Evolutionary conservation across 2,113 vertebrate species (phyloP), one percentile per base, ranked within the genome.

Genomic region (Aphyosemion australe): DNA sequence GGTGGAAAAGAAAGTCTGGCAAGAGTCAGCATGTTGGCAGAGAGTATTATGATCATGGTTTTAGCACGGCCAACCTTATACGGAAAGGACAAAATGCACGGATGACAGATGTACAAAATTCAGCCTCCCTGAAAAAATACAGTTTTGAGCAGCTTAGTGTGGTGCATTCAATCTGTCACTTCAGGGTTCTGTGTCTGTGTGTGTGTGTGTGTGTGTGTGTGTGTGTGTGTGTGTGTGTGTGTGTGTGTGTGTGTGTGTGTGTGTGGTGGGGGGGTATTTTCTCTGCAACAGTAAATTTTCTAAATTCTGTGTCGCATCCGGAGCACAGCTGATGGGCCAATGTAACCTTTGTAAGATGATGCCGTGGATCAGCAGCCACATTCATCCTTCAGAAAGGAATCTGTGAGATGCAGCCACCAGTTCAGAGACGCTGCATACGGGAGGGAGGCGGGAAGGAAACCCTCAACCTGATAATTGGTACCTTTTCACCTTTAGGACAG

Each of bases 141-240:
- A 87, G 84, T 84, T 79, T 81, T 81, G 83, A 82, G 78, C 79
- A 88, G 88, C 87, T 86, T 86, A 90, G 64, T 62, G 74, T 72
- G 50, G 74, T 65, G 68, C 59, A 47, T 48, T 61, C 67, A 8
- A 37, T 37, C 34, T 37, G 34, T 37, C 34, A 37, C 4, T 70
- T 18, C 72, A 58, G 53, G 75, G 46, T 58, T 51, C 18, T 52
- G 26, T 66, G 31, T 45, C 19, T 51, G 51, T 55, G 34, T 54
- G 65, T 39, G 48, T 59, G 46, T 58, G n/a, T 51, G 21, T 52
- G 34, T 66, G 26, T 45, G 39, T 55, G 51, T 55, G 34, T 54
- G 65, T 39, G 48, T 59, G 59, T 34, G 55, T 37, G 12, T 12
- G 12, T 11, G 12, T 58, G n/a, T 43, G 18, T 52, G 34, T 59